A percentile compares a stretch with the other conserved stretches of the same genome.
phyloP scores from a whole-genome alignment of 2,797 vertebrate species.

The Megalops cyprinoides region DNA sequence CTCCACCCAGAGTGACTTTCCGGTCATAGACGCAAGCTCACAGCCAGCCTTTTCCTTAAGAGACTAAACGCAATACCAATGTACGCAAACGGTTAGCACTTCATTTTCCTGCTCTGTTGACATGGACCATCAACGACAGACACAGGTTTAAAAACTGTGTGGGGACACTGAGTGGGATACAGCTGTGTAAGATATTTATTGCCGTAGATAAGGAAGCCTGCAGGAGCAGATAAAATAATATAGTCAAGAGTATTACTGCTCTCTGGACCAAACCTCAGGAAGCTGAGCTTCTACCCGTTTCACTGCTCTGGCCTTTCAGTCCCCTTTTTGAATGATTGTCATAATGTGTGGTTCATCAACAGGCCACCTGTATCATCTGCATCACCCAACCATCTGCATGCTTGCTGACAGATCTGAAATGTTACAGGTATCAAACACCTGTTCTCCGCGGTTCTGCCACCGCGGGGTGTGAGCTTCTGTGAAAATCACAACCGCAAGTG shows the following conservation, averaged over 20 bases:
- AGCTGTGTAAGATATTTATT: no score
- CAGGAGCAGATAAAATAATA: neutral
- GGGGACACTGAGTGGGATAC: no score
- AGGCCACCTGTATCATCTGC: neutral
- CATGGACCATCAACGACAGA: no score
- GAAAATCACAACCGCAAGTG: constrained; percentile 47
- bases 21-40: no score
- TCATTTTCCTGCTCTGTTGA: no score
- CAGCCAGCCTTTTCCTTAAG: no score
- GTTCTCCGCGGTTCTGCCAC: constrained; percentile 1
- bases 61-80: no score
- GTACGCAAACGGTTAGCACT: no score
- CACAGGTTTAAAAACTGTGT: no score
- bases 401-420: neutral
- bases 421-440: constrained; percentile 7
- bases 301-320: neutral
- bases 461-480: constrained; percentile 44
- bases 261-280: neutral
- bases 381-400: neutral
- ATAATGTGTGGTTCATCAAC: neutral
- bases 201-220: no score
- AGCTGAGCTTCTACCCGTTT: neutral
- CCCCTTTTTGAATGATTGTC: neutral
- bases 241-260: neutral
- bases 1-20: no score